These are phyloP conservation scores for Saturnia japonica DNA, from an alignment of 2,888 invertebrate genomes.

Conservation along the genomic window DNA sequence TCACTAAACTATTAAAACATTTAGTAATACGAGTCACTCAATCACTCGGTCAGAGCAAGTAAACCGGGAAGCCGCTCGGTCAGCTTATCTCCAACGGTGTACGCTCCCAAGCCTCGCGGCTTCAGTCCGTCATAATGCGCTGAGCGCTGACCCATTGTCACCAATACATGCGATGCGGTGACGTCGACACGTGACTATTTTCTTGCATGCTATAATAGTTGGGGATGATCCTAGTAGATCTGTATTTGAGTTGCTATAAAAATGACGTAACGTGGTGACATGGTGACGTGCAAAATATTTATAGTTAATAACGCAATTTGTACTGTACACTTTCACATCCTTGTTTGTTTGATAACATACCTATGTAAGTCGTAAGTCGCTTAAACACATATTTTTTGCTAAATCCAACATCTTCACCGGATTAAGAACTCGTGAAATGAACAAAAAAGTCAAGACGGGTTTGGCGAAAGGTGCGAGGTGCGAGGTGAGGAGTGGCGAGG, in stretches of 20 bases:
- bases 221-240: no score
- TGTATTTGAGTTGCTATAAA: not conserved
- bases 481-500: not conserved
- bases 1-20: not conserved
- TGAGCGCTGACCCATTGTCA: not conserved
- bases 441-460: slow-evolving; percentile 40
- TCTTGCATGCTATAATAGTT: no score
- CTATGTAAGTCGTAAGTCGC: not conserved
- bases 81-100: not conserved
- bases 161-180: not conserved
- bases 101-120: not conserved
- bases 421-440: slow-evolving; percentile 44
- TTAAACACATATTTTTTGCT: slow-evolving; percentile 33
- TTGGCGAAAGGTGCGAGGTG: not conserved
- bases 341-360: not conserved
- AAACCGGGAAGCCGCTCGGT: not conserved
- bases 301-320: not conserved
- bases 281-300: not conserved
- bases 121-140: not conserved
- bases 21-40: not conserved
- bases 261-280: not conserved
- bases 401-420: slow-evolving; percentile 38
- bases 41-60: not conserved
- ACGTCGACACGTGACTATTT: no score
- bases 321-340: not conserved